A percentile compares a stretch with the other conserved stretches of the same genome.
phyloP scores from a whole-genome alignment of 2,113 vertebrate species.

The Turnix velox region DNA sequence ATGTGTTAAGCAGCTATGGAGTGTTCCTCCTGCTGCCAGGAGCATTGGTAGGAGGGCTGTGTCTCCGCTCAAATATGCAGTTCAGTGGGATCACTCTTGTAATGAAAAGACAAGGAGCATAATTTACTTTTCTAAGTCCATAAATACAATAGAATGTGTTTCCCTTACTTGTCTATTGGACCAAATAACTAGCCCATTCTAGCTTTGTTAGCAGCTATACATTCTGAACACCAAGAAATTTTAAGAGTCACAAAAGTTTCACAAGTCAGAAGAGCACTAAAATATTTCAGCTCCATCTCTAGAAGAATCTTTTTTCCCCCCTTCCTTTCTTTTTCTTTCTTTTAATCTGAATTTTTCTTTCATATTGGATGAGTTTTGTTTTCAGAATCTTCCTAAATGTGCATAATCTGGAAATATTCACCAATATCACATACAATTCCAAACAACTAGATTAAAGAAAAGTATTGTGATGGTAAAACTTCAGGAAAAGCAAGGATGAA shows the following conservation, averaged over 20 bases:
- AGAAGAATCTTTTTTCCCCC: rapidly evolving
- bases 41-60: background rate
- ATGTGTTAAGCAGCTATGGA: background rate
- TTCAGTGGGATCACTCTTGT: background rate
- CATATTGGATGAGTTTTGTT: background rate
- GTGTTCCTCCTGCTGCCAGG: background rate
- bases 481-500: background rate
- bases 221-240: background rate
- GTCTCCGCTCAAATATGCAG: background rate
- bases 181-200: background rate
- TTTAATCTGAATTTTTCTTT: background rate
- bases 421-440: background rate
- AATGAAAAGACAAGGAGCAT: background rate
- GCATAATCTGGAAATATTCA: background rate
- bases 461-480: background rate
- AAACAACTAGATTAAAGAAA: background rate
- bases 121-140: background rate
- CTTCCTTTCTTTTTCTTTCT: background rate
- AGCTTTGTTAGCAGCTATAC: background rate
- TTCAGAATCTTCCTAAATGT: background rate
- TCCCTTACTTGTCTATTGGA: background rate
- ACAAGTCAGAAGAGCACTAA: background rate
- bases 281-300: background rate
- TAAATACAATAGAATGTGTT: background rate
- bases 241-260: background rate